Evolutionary conservation across 1,140 invertebrate genomes (phyloP), one percentile per base, ranked within the genome.

Genomic region (Plodia interpunctella): DNA sequence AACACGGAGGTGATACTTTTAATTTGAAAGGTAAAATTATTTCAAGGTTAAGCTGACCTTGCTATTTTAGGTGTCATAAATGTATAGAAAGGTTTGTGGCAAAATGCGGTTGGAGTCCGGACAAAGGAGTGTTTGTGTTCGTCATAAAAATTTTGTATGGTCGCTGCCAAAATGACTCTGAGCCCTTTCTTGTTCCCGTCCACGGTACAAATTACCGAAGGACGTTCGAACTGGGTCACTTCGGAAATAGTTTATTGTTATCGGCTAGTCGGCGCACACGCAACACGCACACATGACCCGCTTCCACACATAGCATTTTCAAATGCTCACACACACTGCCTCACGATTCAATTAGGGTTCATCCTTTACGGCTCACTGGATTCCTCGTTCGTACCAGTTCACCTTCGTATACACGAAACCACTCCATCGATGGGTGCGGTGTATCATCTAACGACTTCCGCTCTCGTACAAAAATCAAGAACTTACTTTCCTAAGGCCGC

Each of bases 231-330:
- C 80, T 89, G 79, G 84, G 84, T 87, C 86, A 89, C 86, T 89
- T 89, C 86, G 86, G 86, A 89, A 89, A 89, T 88, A 88, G 84
- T 88, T 88, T 88, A 88, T 88, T 88, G 86, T 88, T 88, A 88
- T 87, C 86, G 84, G 79, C 83, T 82, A 87, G 81, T 83, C 72
- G 72, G 84, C 84, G 84, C 84, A 70, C 81, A 80, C 86, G 81
- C 83, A 82, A 72, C 64, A 59, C 77, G 49, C 78, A 78, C 81
- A 81, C 77, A 60, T 71, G 55, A 57, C 10, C 51, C 44, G 55
- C 49, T 53, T 65, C 61, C 65, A 63, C 60, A 44, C 38, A 44
- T 44, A 44, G 38, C 65, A 59, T 71, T 72, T 76, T 73, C 70
- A 73, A 76, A 76, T 65, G 73, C 62, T 73, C 63, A 72, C 74